phyloP scores from a whole-genome alignment of 2,888 invertebrate genomes.

The Sthenelais limicola region DNA sequence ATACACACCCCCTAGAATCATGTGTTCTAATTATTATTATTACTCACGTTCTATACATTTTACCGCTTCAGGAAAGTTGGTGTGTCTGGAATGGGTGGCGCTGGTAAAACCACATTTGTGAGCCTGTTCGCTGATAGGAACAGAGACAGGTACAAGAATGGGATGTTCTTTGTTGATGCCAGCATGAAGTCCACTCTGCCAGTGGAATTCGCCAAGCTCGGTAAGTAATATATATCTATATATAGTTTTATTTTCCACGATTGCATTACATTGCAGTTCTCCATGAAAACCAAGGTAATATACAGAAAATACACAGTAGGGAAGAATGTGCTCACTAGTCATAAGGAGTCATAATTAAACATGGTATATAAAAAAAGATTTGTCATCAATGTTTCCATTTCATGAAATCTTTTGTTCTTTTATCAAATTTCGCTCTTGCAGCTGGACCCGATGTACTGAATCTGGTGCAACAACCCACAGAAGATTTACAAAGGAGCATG shows the following conservation, averaged over 20 bases:
- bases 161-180: constrained; percentile 29
- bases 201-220: constrained; percentile 9
- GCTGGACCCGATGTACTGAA: constrained; percentile 10
- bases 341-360: too few species aligned
- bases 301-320: too few species aligned
- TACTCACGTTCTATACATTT: too few species aligned
- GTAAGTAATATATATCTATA: too few species aligned
- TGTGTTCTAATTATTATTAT: too few species aligned
- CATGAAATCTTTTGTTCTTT: not conserved
- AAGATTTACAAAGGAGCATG: constrained; percentile 3
- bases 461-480: not conserved
- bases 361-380: too few species aligned
- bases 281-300: too few species aligned
- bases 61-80: constrained; percentile 12
- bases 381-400: too few species aligned
- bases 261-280: too few species aligned
- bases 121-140: constrained; percentile 9
- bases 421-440: not conserved
- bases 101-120: constrained; percentile 19
- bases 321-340: too few species aligned
- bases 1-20: too few species aligned
- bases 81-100: constrained; percentile 19
- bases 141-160: constrained; percentile 3
- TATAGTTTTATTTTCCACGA: too few species aligned
- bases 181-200: constrained; percentile 22